Percentiles rank a stretch among this genome's conserved stretches.
phyloP scores from a whole-genome alignment of 1,140 invertebrate species.

The Drosophila teissieri region DNA sequence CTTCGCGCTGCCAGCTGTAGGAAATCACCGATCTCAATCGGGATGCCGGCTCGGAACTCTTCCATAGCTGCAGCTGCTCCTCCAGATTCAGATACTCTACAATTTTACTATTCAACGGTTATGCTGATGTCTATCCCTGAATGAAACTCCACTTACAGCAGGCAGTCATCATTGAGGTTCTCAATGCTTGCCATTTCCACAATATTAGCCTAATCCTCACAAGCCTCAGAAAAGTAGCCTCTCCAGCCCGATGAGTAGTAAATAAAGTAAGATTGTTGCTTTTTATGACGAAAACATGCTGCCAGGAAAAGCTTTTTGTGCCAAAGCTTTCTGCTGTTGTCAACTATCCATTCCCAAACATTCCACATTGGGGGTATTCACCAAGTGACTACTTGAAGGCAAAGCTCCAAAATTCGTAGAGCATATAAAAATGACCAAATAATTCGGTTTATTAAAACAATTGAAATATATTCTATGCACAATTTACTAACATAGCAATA shows the following conservation, averaged over 20 bases:
- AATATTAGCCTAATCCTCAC: too few relatives aligned
- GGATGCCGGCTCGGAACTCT: constrained; percentile 21
- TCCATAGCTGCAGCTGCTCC: constrained; percentile 37
- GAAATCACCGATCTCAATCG: constrained; percentile 14
- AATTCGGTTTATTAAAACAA: not conserved
- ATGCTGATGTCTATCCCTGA: not conserved
- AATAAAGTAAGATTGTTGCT: constrained; percentile 7
- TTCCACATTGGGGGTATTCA: not conserved
- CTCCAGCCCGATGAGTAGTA: not conserved
- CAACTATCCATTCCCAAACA: not conserved
- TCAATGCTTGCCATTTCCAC: constrained; percentile 5
- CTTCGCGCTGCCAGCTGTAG: constrained; percentile 27
- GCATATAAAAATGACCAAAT: too few relatives aligned
- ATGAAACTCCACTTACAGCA: constrained; percentile 26
- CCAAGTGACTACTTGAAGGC: not conserved
- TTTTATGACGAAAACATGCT: constrained; percentile 28
- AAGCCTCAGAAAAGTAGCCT: not conserved
- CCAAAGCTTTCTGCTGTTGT: not conserved
- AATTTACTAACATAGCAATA: too few relatives aligned
- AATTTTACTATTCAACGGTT: constrained; percentile 28
- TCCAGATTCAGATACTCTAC: constrained; percentile 33
- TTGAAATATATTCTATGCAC: too few relatives aligned
- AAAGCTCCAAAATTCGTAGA: not conserved
- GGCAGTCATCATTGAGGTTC: constrained; percentile 35
- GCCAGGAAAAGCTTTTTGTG: constrained; percentile 11